These are phyloP conservation scores for Escarpia spicata DNA, from an alignment of 2,888 invertebrate genomes.

Conservation along the genomic window DNA sequence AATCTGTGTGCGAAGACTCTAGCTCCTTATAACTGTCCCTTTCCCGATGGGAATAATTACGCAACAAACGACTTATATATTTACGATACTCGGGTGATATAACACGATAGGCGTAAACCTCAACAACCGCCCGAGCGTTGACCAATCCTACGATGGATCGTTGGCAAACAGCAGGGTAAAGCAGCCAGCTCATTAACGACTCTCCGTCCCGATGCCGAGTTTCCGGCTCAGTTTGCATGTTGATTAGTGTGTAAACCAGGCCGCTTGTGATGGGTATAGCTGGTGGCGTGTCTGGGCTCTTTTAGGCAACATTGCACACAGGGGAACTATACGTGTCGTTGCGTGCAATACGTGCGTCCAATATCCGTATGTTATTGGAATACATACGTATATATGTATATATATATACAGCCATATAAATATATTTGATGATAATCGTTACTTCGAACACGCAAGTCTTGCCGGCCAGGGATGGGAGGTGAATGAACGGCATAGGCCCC, in stretches of 20 bases:
- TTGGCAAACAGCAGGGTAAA: background rate
- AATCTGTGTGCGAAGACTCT: background rate
- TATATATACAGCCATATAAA: too few species aligned
- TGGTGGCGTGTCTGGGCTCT: background rate
- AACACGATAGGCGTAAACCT: background rate
- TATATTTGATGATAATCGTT: too few species aligned
- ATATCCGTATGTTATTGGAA: too few species aligned
- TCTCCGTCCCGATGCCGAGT: background rate
- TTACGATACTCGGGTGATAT: background rate
- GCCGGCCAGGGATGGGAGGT: too few species aligned
- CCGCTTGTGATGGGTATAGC: background rate
- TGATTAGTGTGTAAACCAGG: background rate
- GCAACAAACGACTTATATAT: background rate
- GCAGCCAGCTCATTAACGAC: background rate
- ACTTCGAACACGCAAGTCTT: too few species aligned
- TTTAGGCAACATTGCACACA: background rate
- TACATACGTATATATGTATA: too few species aligned
- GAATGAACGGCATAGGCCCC: too few species aligned
- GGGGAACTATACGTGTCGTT: background rate
- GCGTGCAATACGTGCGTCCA: too few species aligned
- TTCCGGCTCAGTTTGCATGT: background rate
- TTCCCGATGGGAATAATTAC: background rate
- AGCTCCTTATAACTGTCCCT: background rate
- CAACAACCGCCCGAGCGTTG: background rate
- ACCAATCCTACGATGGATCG: background rate